These are phyloP conservation scores for Piezodorus guildinii DNA, from an alignment of 1,140 invertebrate species.

Conservation along the genomic window DNA sequence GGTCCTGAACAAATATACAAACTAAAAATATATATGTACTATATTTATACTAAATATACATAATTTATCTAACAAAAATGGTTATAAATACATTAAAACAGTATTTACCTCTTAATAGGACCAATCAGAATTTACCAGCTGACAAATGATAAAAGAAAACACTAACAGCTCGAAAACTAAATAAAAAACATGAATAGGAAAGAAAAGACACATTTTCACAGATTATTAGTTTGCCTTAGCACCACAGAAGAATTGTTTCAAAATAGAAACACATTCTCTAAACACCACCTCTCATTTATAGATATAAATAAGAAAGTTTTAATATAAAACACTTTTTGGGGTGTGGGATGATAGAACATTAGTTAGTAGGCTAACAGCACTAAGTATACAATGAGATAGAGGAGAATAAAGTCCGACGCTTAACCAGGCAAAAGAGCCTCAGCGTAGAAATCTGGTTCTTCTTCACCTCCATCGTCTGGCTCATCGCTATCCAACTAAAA, in stretches of 20 bases:
- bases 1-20: too few species aligned
- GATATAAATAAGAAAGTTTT: background rate
- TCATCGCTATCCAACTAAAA: constrained; percentile 69
- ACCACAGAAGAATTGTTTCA: background rate
- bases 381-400: background rate
- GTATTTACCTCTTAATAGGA: too few species aligned
- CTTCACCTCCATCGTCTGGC: constrained; percentile 54
- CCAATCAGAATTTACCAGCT: too few species aligned
- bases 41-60: too few species aligned
- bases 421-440: constrained; percentile 58
- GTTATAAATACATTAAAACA: too few species aligned
- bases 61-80: too few species aligned
- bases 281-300: background rate
- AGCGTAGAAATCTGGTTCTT: constrained; percentile 87
- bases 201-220: too few species aligned
- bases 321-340: constrained; percentile 2
- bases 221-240: background rate
- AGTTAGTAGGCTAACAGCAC: background rate
- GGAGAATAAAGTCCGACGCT: background rate
- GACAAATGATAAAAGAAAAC: too few species aligned
- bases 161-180: too few species aligned
- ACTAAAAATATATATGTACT: too few species aligned
- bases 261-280: constrained; percentile 4
- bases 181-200: too few species aligned
- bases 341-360: background rate